Evolutionary conservation across 2,797 vertebrate species (phyloP), one percentile per base, ranked within the genome.

Genomic region (Australoheros facetus): DNA sequence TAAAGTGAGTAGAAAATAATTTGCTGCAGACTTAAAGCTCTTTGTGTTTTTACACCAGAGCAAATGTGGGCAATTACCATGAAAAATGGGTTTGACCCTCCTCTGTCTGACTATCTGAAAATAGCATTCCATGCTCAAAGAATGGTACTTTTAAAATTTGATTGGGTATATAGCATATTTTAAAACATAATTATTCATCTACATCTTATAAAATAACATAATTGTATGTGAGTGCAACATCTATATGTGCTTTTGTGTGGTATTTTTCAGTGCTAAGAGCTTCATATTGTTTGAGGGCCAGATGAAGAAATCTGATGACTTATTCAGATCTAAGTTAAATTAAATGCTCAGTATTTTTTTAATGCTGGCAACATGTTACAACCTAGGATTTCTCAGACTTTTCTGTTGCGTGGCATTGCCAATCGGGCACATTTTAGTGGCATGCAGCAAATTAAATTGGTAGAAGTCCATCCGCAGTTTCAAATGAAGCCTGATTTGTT

Each of bases 401-500:
- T 66, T 48, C 23, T 48, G 16, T 19, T 66, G 21, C 10, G 3
- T 23, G 26, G 14, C 42, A 51, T 66, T 26, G 16, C 16, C 5
- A 0, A 51, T 51, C 3, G 1, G 16, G 23, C 0, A 3, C 60
- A 17, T 64, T 62, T 62, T 26, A 64, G 39, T 17, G n/a, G 9
- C 48, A 57, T 12, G 9, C 5, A n/a, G 19, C 42, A 37, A 23
- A 45, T 73, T 60, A 1, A 84, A 73, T 73, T 51, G 55, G 19
- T 7, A n/a, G 26, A n/a, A 51, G 17, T 51, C 48, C 17, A 19
- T 51, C 64, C 48, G 17, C 21, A 37, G 53, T 59, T 72, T 57
- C 56, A 66, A 58, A 48, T 66, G 55, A 77, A 19, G 4, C 16
- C 69, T 79, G 10, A 78, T 74, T 42, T 60, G 7, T 48, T 78